Base-by-base conservation (phyloP, 2,888 invertebrate genomes). In the Hemaris fuciformis region DNA sequence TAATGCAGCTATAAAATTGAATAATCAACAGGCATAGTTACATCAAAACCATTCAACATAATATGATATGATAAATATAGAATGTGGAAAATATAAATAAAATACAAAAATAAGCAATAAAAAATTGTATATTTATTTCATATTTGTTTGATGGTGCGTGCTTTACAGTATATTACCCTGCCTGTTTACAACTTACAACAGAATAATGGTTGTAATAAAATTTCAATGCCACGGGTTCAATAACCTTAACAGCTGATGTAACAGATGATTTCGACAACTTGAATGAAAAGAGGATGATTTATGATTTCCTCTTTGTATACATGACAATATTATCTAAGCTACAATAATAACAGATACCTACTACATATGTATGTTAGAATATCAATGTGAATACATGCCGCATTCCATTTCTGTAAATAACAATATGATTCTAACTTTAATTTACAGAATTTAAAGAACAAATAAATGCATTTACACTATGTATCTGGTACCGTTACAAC, bases 241-340 rank as follows among this genome's bases (percentile, higher is more conserved):
- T 65, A 65, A 71, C 69, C 65, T 46, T 60, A 65, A 56, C 71
- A 64, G 64, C 66, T 67, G 69, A 15, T 53, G 2, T 53, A 62
- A 61, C 62, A 46, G 10, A 53, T 31, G 27, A 53, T 31, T 53
- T 27, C 1, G 27, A 53, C 31, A 18, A 8, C 10, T 27, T 18
- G 10, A 53, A 31, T 27, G 15, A 15, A 25, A 48, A 2, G 27
- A 25, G 15, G 25, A 7, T 27, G 8, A 48, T 27, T 48, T n/a
- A n/a, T n/a, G 20, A 38, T 3, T 27, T 25, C 25, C 4, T 46
- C 25, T 23, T 46, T 46, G n/a, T 6, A 46, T 46, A 46, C 23
- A 13, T 13, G 10, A 13, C 20, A 20, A 45, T 7, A n/a, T n/a
- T 25, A 48, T 20, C 18, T 43, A 7, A 8, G 0, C 15, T 8